Evolutionary conservation across 2,888 invertebrate species (phyloP).

Genomic region (Morpho achilles): DNA sequence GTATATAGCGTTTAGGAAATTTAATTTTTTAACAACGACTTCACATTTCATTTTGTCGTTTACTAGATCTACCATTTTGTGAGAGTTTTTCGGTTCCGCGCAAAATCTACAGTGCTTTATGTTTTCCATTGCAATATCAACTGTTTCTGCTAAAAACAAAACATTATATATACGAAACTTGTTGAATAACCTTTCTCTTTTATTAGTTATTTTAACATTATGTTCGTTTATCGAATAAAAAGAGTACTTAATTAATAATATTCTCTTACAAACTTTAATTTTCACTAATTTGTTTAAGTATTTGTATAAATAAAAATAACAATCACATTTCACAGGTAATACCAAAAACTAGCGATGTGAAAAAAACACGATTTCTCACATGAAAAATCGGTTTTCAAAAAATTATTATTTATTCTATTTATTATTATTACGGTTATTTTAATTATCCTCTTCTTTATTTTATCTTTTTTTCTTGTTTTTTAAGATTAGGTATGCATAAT

Average conservation of each 20-base stretch:
- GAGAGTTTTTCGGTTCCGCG: constrained; percentile 48
- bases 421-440: too few species aligned
- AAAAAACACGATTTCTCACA: too few species aligned
- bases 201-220: too few species aligned
- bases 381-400: too few species aligned
- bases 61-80: constrained; percentile 45
- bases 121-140: constrained; percentile 35
- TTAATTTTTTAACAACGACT: constrained; percentile 47
- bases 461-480: too few species aligned
- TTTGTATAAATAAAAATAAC: not conserved
- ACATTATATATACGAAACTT: constrained; percentile 3
- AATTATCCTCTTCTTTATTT: too few species aligned
- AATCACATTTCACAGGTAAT: not conserved
- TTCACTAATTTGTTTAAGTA: too few species aligned
- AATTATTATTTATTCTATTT: too few species aligned
- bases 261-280: too few species aligned
- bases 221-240: too few species aligned
- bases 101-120: constrained; percentile 58
- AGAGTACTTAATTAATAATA: too few species aligned
- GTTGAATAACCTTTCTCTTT: constrained; percentile 3
- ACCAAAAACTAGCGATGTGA: not conserved
- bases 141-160: constrained; percentile 4
- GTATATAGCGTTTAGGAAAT: constrained; percentile 58
- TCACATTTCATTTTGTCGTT: constrained; percentile 42
- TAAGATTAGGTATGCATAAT: too few species aligned